Base-by-base conservation (phyloP, 2,888 invertebrate species). In the Bellardia bayeri region DNA sequence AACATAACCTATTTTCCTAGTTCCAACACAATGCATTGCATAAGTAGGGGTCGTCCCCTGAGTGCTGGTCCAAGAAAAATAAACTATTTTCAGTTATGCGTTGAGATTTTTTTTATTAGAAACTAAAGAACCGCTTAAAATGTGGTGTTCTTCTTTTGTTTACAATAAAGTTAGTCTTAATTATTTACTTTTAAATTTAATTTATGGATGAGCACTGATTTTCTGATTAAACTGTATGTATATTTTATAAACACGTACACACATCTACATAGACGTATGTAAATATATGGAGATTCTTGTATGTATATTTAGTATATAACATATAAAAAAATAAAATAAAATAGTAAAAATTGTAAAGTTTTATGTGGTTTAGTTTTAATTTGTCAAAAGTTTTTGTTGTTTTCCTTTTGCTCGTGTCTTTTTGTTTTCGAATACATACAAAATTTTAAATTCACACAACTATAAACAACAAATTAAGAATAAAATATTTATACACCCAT, bases 281-380 rank as follows among this genome's bases (percentile, higher is more conserved):
- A n/a, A 37, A 5, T n/a, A 63, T 42, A 33, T 30, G 23, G 11
- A 45, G n/a, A 56, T 11, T n/a, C 13, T n/a, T 58, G 4, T 23
- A 9, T 79, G 7, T 13, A 45, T 49, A 14, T 51, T 14, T 51
- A 23, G 6, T 23, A 8, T 37, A 23, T 37, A 5, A n/a, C 33
- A 61, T 63, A 30, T 71, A 56, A 13, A 80, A 37, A 37, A 42
- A 9, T 42, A 42, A 66, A 66, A 42, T 16, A 9, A 80, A 51
- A 63, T 49, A 11, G 30, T 49, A 69, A 58, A 80, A 51, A 13
- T 64, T 54, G 30, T 56, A 81, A 82, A 75, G 51, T 58, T 66
- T 68, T 61, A 42, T 82, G 76, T 82, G 86, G 86, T 82, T 78
- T 86, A 61, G 82, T 76, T 86, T 82, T 82, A 86, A 82, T 86